A percentile compares a stretch with the other conserved stretches of the same genome.
phyloP scores from a whole-genome alignment of 1,140 invertebrate genomes.

The Sycobia sp. region DNA sequence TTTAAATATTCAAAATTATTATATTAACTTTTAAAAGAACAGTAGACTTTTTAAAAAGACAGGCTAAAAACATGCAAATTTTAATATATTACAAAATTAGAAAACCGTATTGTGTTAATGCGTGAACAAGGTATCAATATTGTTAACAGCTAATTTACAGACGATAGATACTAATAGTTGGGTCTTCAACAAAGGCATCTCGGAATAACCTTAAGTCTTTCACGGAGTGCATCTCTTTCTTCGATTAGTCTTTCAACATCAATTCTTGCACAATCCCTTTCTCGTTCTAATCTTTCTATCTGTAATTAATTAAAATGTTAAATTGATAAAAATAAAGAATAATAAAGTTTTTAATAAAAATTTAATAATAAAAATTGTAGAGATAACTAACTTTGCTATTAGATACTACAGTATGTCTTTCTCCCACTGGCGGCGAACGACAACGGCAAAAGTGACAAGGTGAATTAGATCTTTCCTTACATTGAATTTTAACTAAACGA shows the following conservation, averaged over 20 bases:
- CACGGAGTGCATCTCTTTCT: constrained; percentile 63
- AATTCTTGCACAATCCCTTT: constrained; percentile 61
- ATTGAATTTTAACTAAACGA: constrained; percentile 38
- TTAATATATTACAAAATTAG: too few species aligned
- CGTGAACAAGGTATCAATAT: too few species aligned
- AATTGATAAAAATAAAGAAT: not conserved
- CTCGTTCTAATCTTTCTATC: constrained; percentile 61
- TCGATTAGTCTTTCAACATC: constrained; percentile 63
- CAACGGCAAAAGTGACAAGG: constrained; percentile 42
- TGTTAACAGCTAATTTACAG: not conserved
- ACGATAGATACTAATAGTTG: constrained; percentile 4
- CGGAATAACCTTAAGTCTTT: constrained; percentile 60
- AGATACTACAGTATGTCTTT: constrained; percentile 29
- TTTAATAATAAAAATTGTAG: too few species aligned
- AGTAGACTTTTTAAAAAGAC: too few species aligned
- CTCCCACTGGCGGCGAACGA: not conserved
- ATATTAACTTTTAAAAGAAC: too few species aligned
- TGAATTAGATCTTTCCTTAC: constrained; percentile 38
- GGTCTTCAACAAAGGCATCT: constrained; percentile 24
- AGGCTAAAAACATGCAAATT: too few species aligned
- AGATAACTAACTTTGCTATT: constrained; percentile 24
- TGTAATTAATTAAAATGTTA: constrained; percentile 40
- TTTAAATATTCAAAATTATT: too few species aligned
- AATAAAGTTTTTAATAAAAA: not conserved
- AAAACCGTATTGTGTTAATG: too few species aligned